Evolutionary conservation across 2,888 invertebrate genomes (phyloP).

Genomic region (Harpagoxenus sublaevis): DNA sequence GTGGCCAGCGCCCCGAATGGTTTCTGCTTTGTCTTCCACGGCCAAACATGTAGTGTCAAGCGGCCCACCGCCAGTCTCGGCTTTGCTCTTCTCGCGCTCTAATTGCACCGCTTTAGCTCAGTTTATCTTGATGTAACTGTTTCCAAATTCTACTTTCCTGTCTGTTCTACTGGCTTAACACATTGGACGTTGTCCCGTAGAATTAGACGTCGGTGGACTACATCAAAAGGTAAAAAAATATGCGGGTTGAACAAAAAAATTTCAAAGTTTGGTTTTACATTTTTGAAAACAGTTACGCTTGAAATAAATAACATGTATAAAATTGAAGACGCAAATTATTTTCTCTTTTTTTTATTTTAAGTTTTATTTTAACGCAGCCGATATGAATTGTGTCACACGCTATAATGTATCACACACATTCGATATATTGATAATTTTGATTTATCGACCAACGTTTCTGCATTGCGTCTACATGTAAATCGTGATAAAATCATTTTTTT

Average conservation of each 20-base stretch:
- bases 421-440: slow-evolving; percentile 67
- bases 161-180: slow-evolving; percentile 28
- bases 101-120: slow-evolving; percentile 49
- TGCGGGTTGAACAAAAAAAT: neutral
- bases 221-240: neutral
- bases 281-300: neutral
- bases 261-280: neutral
- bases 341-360: neutral
- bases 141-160: slow-evolving; percentile 38
- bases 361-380: neutral
- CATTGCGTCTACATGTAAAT: slow-evolving; percentile 33
- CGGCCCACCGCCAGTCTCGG: slow-evolving; percentile 63
- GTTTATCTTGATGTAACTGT: slow-evolving; percentile 56
- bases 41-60: slow-evolving; percentile 73
- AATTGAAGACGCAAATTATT: neutral
- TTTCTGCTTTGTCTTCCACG: slow-evolving; percentile 74
- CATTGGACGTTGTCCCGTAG: neutral
- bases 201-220: neutral
- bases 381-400: slow-evolving; percentile 66
- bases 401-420: slow-evolving; percentile 62
- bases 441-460: slow-evolving; percentile 64
- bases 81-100: slow-evolving; percentile 60
- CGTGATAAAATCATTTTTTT: slow-evolving; percentile 11
- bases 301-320: neutral
- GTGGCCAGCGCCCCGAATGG: slow-evolving; percentile 62